Evolutionary conservation across 2,113 vertebrate species (phyloP), one percentile per base, ranked within the genome.

Genomic region (Calidris pugnax): DNA sequence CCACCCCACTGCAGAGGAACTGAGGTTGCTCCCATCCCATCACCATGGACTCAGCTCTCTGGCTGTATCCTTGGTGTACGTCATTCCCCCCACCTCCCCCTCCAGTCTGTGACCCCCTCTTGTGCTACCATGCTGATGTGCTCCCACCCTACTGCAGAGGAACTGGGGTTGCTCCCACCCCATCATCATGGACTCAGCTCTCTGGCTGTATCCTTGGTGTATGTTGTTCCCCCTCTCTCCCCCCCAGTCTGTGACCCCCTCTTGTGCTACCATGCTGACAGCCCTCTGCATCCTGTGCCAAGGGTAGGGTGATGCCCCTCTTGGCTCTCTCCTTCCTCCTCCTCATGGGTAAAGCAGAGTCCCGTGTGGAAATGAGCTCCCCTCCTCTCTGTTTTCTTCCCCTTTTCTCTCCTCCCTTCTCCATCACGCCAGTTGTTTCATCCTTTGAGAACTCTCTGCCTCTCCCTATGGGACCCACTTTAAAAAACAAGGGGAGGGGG

Each of bases 381-480:
- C 1, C 15, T 81, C 28, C 57, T 83, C 55, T 55, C n/a, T 48
- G 66, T 18, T 81, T 89, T 75, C 57, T 66, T 33, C 55, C 69
- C 43, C 26, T 87, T 90, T 63, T 59, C 69, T 78, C 86, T 78
- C 87, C 84, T 81, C 68, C 76, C 68, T 74, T 92, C 86, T 63
- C 51, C 35, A 48, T 76, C 82, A 71, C 1, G 6, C 71, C 51
- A 6, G 50, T 79, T 91, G 87, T 97, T 96, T 90, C 80, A 95
- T 93, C 95, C 90, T 95, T 79, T 67, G 94, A 95, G 94, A 97
- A 92, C 95, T 93, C 94, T 59, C 73, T 55, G 85, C 93, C 55
- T 89, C 87, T 96, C 94, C 96, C 94, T 86, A 22, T 93, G 93
- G 96, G 96, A 97, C 95, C 85, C 91, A 84, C 94, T 93, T 95